Evolutionary conservation across 2,113 vertebrate genomes (phyloP).

Genomic region (Cairina moschata): DNA sequence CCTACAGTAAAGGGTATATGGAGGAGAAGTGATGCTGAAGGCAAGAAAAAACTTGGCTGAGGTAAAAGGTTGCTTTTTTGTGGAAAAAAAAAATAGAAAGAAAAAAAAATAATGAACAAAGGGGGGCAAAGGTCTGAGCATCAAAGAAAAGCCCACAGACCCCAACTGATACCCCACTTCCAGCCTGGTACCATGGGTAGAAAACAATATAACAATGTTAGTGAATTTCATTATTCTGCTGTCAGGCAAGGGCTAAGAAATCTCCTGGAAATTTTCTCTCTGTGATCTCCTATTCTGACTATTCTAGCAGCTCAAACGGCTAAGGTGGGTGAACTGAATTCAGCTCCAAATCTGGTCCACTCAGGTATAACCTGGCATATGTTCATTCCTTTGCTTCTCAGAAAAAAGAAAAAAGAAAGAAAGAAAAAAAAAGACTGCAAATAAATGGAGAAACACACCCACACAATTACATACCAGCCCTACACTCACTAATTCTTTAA

Average conservation of each 20-base stretch:
- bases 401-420: neutral
- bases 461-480: neutral
- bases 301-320: neutral
- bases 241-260: neutral
- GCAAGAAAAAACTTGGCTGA: neutral
- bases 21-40: neutral
- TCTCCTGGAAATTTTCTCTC: neutral
- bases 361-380: neutral
- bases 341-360: neutral
- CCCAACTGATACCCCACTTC: neutral
- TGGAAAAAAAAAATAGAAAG: too few relatives aligned
- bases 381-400: neutral
- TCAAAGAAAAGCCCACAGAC: neutral
- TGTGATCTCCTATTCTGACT: neutral
- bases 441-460: neutral
- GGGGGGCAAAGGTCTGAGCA: neutral
- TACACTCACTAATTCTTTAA: neutral
- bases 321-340: neutral
- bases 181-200: neutral
- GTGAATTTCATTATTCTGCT: neutral
- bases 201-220: fast-evolving
- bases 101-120: neutral
- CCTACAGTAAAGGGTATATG: neutral
- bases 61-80: neutral
- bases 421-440: neutral